Percentiles rank a stretch among this genome's conserved stretches.
Evolutionary conservation across 2,888 invertebrate species (phyloP).

Genomic region (Orchesellides sinensis): DNA sequence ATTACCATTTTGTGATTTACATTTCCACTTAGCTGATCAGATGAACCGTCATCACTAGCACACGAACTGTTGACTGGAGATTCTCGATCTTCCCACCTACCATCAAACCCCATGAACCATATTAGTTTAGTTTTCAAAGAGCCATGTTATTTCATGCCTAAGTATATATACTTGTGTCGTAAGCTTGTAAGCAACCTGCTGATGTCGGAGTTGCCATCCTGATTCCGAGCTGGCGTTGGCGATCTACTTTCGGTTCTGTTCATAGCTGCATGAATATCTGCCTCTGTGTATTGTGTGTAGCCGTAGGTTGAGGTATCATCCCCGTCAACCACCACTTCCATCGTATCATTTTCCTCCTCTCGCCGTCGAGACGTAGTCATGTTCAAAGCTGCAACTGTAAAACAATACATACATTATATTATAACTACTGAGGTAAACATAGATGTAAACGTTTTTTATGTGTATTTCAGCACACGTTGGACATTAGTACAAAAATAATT

Average conservation of each 20-base stretch:
- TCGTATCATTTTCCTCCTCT: constrained; percentile 83
- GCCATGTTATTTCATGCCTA: too few relatives aligned
- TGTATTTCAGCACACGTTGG: too few relatives aligned
- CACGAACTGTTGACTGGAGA: constrained; percentile 65
- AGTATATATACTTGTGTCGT: neutral
- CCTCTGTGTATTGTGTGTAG: constrained; percentile 90
- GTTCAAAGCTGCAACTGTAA: constrained; percentile 76
- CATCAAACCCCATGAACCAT: neutral
- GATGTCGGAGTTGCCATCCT: constrained; percentile 60
- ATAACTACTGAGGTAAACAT: too few relatives aligned
- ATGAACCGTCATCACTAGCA: constrained; percentile 65
- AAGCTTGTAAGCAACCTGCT: constrained; percentile 31
- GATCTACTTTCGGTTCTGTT: constrained; percentile 80
- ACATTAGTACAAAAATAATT: too few relatives aligned
- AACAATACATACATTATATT: neutral
- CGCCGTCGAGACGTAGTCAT: constrained; percentile 77
- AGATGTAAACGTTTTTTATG: too few relatives aligned
- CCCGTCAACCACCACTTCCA: constrained; percentile 90
- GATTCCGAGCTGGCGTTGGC: constrained; percentile 75
- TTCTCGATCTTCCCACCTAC: constrained; percentile 64
- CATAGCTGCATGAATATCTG: constrained; percentile 81
- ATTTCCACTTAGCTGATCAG: constrained; percentile 61
- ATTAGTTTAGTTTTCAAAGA: too few relatives aligned
- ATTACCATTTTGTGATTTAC: constrained; percentile 78
- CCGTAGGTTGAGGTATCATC: constrained; percentile 91